Base-by-base conservation (phyloP, 2,888 invertebrate genomes). In the Tillus elongatus region DNA sequence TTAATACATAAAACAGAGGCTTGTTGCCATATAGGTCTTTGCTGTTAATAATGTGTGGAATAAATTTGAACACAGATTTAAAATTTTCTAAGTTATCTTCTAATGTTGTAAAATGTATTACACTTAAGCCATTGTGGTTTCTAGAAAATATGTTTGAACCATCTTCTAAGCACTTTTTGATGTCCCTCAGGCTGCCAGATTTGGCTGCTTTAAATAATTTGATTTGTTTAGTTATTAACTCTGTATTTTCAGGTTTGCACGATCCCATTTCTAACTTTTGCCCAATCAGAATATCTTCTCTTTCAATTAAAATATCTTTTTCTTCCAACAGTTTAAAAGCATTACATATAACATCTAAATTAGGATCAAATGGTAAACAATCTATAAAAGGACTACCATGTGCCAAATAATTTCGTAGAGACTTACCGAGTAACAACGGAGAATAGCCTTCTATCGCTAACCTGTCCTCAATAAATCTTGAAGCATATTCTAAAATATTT, bases 401-500 rank as follows among this genome's bases (percentile, higher is more conserved):
- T 8, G 24, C 24, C n/a, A 19, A 19, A n/a, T 19, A 19, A 19
- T 19, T 19, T 19, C 24, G 6, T 19, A 19, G 24, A 19, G 24
- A 19, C n/a, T 19, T 19, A 8, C 24, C 24, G n/a, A 19, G 6
- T 19, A 19, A n/a, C 6, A 19, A 8, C n/a, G 24, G 24, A 8
- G 24, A 19, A 19, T 6, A 19, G 24, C n/a, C 24, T 6, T 19
- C 24, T 8, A 19, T 8, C 6, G n/a, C 6, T 8, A 19, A 19
- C 6, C 24, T 6, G n/a, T 19, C n/a, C 6, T 19, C 24, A 19
- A n/a, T 6, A 8, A 19, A 19, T 6, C 6, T 8, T 8, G 6
- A 8, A 8, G n/a, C 6, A 19, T 8, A n/a, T n/a, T 19, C 24
- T 19, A 19, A n/a, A 8, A 19, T 19, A n/a, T 19, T 19, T 19